Evolutionary conservation across 2,888 invertebrate species (phyloP), one percentile per base, ranked within the genome.

Genomic region (Coenonympha glycerion): DNA sequence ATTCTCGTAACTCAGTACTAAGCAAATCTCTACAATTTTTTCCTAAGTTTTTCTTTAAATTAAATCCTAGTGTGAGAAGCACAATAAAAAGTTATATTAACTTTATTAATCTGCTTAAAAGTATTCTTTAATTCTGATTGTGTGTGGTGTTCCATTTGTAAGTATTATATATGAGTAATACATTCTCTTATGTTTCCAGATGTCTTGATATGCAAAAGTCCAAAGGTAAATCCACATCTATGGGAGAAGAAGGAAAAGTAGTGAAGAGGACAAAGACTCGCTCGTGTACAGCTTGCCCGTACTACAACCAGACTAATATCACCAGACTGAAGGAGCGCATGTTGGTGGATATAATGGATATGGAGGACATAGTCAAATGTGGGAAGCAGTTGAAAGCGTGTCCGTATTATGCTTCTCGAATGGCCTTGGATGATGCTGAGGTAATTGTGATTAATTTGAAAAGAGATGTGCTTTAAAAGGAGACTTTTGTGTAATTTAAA

Each of bases 371-470:
- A 47, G 92, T 94, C 0, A 83, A 79, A 33, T 83, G 84, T 62
- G 95, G 93, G 0, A 90, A 90, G 65, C 83, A 90, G 55, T 66
- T 92, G 41, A 91, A 92, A 56, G 95, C 95, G 0, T 99, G 99
- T 78, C 96, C 98, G 0, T 99, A 99, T 86, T 99, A 98, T 79
- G 94, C 96, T 0, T 90, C 94, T 1, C 89, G 98, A 64, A 90
- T 91, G 69, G 94, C 97, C 3, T 87, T 95, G 19, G 90, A 92
- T 57, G 92, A 95, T 72, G 95, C 97, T 6, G 95, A 99, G 90
- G 88, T 88, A 48, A 26, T 6, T 9, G n/a, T n/a, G n/a, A n/a
- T n/a, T n/a, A n/a, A n/a, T n/a, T n/a, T n/a, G n/a, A n/a, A n/a
- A n/a, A n/a, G n/a, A n/a, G n/a, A n/a, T n/a, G n/a, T n/a, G n/a